Conservation (phyloP, 1,140 invertebrate genomes). For the Phortica variegata region DNA sequence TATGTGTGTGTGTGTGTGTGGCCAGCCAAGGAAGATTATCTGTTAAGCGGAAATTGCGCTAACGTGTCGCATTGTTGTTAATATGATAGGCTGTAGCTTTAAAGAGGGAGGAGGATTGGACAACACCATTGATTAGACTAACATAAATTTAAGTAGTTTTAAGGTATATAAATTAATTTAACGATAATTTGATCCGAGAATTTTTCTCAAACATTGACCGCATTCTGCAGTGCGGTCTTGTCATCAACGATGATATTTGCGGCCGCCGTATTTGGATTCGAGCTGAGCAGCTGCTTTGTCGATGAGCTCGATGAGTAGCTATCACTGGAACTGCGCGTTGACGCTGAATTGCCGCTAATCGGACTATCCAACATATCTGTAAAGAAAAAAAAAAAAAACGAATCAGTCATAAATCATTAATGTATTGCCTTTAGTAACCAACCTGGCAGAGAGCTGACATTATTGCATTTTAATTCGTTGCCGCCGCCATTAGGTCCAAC, state of each 20-base stretch:
- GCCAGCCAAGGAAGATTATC: too few species aligned
- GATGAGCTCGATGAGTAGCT: slow-evolving; percentile 74
- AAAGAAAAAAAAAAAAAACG: slow-evolving; percentile 3
- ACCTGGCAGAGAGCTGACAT: slow-evolving; percentile 52
- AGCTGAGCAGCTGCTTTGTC: slow-evolving; percentile 66
- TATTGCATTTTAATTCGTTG: slow-evolving; percentile 33
- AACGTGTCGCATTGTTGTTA: too few species aligned
- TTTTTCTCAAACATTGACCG: slow-evolving; percentile 43
- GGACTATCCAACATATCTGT: slow-evolving; percentile 63
- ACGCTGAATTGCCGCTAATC: slow-evolving; percentile 61
- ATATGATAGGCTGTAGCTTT: too few species aligned
- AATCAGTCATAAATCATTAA: background rate
- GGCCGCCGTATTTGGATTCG: slow-evolving; percentile 49
- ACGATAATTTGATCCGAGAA: background rate
- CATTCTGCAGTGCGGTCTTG: slow-evolving; percentile 49
- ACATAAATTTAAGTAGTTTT: too few species aligned
- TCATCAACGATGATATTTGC: slow-evolving; percentile 54
- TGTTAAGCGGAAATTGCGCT: too few species aligned
- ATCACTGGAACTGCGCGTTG: slow-evolving; percentile 70
- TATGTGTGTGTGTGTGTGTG: too few species aligned
- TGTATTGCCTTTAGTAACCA: background rate
- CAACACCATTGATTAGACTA: too few species aligned
- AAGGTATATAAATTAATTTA: too few species aligned
- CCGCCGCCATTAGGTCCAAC: slow-evolving; percentile 25
- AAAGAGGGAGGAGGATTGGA: too few species aligned